Percentiles rank a stretch among this genome's conserved stretches.
phyloP scores from a whole-genome alignment of 2,888 invertebrate species.

The Blera fallax region DNA sequence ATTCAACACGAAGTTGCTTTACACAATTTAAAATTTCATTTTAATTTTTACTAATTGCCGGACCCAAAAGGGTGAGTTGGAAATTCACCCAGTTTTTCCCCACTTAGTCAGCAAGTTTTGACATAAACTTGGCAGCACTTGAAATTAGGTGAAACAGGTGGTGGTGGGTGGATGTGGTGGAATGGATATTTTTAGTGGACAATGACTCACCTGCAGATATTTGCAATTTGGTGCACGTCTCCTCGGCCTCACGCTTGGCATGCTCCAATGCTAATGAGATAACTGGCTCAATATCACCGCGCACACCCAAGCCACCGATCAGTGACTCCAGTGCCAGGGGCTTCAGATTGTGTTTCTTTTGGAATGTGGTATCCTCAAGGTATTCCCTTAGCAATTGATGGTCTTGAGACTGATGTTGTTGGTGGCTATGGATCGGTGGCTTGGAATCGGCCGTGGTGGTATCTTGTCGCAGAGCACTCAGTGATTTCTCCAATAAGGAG shows the following conservation, averaged over 20 bases:
- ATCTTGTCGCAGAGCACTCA: conserved; percentile 69
- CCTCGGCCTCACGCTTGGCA: conserved; percentile 92
- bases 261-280: conserved; percentile 93
- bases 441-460: conserved; percentile 62
- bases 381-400: conserved; percentile 91
- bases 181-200: neutral
- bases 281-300: conserved; percentile 91
- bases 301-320: conserved; percentile 83
- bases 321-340: conserved; percentile 88
- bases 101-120: conserved; percentile 39
- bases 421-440: conserved; percentile 55
- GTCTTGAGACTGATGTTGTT: conserved; percentile 82
- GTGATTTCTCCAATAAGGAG: conserved; percentile 76
- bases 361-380: conserved; percentile 92
- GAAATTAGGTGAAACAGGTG: conserved; percentile 40
- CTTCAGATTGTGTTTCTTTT: conserved; percentile 90
- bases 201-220: conserved; percentile 91
- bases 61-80: conserved; percentile 22
- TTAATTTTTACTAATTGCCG: conserved; percentile 33
- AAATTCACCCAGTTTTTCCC: conserved; percentile 48
- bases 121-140: conserved; percentile 23
- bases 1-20: conserved; percentile 23
- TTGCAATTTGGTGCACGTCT: conserved; percentile 91
- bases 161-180: too few relatives aligned
- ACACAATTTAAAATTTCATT: conserved; percentile 17